Percentiles rank a stretch among this genome's conserved stretches.
phyloP scores from a whole-genome alignment of 2,888 invertebrate genomes.

The Mythimna vitellina region DNA sequence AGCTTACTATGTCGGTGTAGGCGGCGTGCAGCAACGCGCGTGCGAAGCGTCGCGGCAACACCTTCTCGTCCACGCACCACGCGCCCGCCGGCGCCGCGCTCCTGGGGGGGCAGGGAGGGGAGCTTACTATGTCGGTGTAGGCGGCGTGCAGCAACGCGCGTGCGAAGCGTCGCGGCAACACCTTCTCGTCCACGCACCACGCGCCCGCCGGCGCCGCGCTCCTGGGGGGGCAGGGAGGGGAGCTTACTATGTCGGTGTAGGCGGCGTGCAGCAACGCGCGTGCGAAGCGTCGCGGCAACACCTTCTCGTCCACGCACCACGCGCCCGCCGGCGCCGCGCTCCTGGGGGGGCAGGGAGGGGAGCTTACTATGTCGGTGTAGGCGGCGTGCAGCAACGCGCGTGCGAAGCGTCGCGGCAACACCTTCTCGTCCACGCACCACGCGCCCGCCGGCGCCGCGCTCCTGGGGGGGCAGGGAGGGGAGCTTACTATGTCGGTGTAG shows the following conservation, averaged over 20 bases:
- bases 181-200: conserved; percentile 96
- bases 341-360: no score
- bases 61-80: conserved; percentile 96
- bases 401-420: conserved; percentile 98
- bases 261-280: conserved; percentile 97
- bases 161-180: conserved; percentile 98
- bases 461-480: no score
- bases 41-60: conserved; percentile 98
- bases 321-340: conserved; percentile 66
- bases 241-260: conserved; percentile 11
- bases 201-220: conserved; percentile 66
- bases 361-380: conserved; percentile 11
- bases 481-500: conserved; percentile 11
- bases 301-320: conserved; percentile 96
- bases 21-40: conserved; percentile 97
- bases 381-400: conserved; percentile 97
- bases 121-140: conserved; percentile 11
- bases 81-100: conserved; percentile 66
- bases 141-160: conserved; percentile 97
- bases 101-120: no score
- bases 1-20: conserved; percentile 11
- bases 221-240: no score
- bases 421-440: conserved; percentile 96
- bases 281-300: conserved; percentile 98
- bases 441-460: conserved; percentile 66